These are phyloP conservation scores for Phlogophora meticulosa DNA, from an alignment of 2,888 invertebrate species.

Conservation along the genomic window DNA sequence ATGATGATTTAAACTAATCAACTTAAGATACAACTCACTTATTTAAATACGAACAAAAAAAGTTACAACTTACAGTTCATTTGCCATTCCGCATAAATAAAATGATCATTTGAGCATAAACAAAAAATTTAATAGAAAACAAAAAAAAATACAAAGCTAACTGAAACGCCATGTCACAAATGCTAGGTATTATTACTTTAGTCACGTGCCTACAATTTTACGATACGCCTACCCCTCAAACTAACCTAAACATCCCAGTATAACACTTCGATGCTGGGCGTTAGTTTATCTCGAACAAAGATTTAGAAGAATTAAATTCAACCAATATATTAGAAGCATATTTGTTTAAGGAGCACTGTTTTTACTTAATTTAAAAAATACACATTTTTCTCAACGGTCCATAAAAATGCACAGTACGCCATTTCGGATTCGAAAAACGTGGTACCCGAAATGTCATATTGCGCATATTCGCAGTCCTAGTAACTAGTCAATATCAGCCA, in stretches of 20 bases:
- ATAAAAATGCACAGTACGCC: slow-evolving; percentile 38
- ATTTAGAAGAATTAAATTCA: not conserved
- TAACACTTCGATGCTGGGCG: not conserved
- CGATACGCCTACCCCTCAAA: not conserved
- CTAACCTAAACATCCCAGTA: slow-evolving; percentile 4
- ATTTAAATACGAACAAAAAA: not conserved
- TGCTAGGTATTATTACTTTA: not conserved
- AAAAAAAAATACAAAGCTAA: slow-evolving; percentile 26
- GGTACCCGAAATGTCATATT: slow-evolving; percentile 41
- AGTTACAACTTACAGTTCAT: slow-evolving; percentile 59
- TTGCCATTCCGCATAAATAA: slow-evolving; percentile 63
- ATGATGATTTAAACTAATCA: not conserved
- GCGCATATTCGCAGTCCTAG: slow-evolving; percentile 3
- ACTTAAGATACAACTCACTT: slow-evolving; percentile 24
- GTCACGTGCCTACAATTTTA: not conserved
- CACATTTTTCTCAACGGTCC: not conserved
- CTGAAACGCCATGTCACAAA: slow-evolving; percentile 24
- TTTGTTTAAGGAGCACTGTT: not conserved
- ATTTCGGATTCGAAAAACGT: slow-evolving; percentile 22
- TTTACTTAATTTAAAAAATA: not conserved
- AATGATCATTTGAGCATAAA: slow-evolving; percentile 12
- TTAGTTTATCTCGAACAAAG: not conserved
- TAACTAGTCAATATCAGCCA: slow-evolving; percentile 77
- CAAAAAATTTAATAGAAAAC: slow-evolving; percentile 55
- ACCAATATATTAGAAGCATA: not conserved